Percentiles rank a stretch among this genome's conserved stretches.
phyloP scores from a whole-genome alignment of 2,113 vertebrate genomes.

The Anolis sagrei region DNA sequence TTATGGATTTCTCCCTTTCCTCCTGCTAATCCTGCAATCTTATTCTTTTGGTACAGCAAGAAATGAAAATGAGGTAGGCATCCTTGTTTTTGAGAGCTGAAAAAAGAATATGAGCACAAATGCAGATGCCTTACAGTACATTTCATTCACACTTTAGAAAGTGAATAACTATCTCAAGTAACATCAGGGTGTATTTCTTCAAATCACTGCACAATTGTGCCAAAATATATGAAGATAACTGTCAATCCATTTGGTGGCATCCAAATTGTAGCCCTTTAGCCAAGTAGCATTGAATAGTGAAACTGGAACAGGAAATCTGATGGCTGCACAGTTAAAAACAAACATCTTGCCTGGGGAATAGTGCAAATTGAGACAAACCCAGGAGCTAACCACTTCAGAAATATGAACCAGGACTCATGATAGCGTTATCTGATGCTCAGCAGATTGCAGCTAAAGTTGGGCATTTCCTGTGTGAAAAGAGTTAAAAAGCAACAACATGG shows the following conservation, averaged over 20 bases:
- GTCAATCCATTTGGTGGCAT: conserved; percentile 30
- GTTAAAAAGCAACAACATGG: conserved; percentile 60
- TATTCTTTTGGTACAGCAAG: conserved; percentile 56
- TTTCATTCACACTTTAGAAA: not conserved
- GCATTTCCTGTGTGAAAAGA: conserved; percentile 58
- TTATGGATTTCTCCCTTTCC: not conserved
- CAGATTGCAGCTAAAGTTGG: conserved; percentile 37
- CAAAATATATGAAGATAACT: conserved; percentile 32
- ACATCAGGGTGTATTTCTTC: not conserved
- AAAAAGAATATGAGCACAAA: not conserved
- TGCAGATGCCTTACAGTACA: not conserved
- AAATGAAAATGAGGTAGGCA: conserved; percentile 62
- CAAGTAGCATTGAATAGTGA: not conserved
- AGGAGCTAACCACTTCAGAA: not conserved
- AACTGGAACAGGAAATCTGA: conserved; percentile 1
- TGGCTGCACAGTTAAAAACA: conserved; percentile 27
- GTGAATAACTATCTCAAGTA: not conserved
- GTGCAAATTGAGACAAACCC: conserved; percentile 21
- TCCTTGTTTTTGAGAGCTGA: conserved; percentile 28
- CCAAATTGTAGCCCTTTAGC: not conserved
- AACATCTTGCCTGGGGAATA: conserved; percentile 17
- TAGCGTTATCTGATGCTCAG: conserved; percentile 36
- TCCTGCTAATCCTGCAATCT: conserved; percentile 62
- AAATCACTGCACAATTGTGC: conserved; percentile 3
- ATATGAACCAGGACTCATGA: conserved; percentile 2